Evolutionary conservation across 1,140 invertebrate species (phyloP).

Genomic region (Meteorus sp.): DNA sequence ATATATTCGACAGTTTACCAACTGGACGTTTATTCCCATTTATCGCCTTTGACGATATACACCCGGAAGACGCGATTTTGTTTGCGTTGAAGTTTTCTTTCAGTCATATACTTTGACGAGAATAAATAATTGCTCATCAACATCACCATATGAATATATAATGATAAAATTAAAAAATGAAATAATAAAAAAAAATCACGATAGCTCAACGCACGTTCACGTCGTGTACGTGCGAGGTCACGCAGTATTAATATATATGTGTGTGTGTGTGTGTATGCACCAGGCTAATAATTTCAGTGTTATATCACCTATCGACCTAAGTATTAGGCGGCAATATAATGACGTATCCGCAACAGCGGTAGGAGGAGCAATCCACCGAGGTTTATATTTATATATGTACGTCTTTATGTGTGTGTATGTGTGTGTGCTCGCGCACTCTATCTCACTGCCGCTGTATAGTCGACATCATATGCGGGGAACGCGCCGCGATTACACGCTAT

Average conservation of each 20-base stretch:
- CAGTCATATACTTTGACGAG: background rate
- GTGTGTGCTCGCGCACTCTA: constrained; percentile 1
- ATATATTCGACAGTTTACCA: too few relatives aligned
- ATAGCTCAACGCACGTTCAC: constrained; percentile 13
- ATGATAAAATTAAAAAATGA: constrained; percentile 1
- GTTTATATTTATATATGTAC: too few relatives aligned
- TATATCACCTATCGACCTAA: constrained; percentile 57
- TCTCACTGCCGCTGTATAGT: too few relatives aligned
- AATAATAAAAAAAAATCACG: constrained; percentile 8
- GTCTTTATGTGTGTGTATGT: too few relatives aligned
- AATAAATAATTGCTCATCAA: constrained; percentile 6
- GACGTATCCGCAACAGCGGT: constrained; percentile 47
- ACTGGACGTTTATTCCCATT: background rate
- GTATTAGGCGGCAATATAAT: constrained; percentile 59
- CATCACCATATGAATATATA: background rate
- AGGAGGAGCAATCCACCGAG: constrained; percentile 39
- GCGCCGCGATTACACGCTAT: constrained; percentile 53
- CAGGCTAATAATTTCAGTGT: constrained; percentile 49
- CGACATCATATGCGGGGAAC: too few relatives aligned
- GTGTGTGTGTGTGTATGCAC: too few relatives aligned
- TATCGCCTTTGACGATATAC: background rate
- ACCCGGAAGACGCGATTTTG: background rate
- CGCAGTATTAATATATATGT: too few relatives aligned
- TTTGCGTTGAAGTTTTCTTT: too few relatives aligned
- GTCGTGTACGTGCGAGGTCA: constrained; percentile 38